phyloP scores from a whole-genome alignment of 2,888 invertebrate species.

The Pseudococcus jackbeardsleyi region DNA sequence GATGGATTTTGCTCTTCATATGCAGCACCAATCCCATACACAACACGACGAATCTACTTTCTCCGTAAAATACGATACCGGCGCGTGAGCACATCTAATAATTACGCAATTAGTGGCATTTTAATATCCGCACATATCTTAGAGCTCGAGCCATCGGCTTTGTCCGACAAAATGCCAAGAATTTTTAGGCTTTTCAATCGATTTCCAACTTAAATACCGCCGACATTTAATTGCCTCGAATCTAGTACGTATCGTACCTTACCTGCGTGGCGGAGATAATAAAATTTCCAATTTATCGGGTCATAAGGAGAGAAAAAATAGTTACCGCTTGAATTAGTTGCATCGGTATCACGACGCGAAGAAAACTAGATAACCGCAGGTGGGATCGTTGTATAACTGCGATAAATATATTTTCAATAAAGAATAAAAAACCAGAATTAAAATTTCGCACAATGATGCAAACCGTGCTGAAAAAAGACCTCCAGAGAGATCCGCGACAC shows the following conservation, averaged over 20 bases:
- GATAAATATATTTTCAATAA: constrained; percentile 1
- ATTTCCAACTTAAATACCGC: constrained; percentile 14
- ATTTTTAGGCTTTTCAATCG: constrained; percentile 20
- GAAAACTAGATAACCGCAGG: constrained; percentile 22
- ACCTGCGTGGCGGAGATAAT: not conserved
- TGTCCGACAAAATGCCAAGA: constrained; percentile 1
- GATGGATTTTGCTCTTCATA: constrained; percentile 25
- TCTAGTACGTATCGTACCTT: not conserved
- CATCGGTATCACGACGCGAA: not conserved
- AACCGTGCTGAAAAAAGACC: constrained; percentile 17
- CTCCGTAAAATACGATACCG: constrained; percentile 50
- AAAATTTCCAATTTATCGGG: constrained; percentile 32
- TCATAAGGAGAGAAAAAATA: not conserved
- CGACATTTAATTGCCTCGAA: constrained; percentile 15
- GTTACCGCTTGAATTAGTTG: not conserved
- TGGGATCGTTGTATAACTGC: constrained; percentile 23
- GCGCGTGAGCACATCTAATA: constrained; percentile 47
- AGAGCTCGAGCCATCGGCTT: not conserved
- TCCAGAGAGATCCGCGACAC: not conserved
- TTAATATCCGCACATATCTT: constrained; percentile 26
- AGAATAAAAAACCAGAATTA: not conserved
- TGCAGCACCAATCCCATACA: not conserved
- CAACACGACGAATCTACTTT: constrained; percentile 30
- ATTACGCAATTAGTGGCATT: constrained; percentile 60
- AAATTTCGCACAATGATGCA: constrained; percentile 34